Conservation (phyloP, 2,113 vertebrate species). For the Python bivittatus region DNA sequence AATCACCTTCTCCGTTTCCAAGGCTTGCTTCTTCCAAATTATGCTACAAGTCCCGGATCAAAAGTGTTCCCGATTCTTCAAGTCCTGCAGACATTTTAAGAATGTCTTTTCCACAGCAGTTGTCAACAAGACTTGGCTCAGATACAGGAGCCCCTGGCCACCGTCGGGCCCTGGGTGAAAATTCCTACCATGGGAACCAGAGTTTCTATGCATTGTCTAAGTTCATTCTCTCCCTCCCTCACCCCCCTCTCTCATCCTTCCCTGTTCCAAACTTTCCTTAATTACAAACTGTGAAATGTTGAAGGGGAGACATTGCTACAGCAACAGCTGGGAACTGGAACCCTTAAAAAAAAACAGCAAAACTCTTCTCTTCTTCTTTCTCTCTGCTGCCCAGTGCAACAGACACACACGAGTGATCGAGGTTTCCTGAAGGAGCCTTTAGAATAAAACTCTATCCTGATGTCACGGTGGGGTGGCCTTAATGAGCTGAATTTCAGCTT, state of each 20-base stretch:
- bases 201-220: background rate
- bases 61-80: background rate
- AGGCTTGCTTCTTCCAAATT: background rate
- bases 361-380: background rate
- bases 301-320: background rate
- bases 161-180: background rate
- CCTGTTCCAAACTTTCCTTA: conserved; percentile 8
- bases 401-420: background rate
- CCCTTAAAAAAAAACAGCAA: background rate
- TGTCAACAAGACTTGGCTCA: background rate
- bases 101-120: background rate
- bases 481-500: background rate
- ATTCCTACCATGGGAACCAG: background rate
- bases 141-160: background rate
- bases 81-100: background rate
- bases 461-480: background rate
- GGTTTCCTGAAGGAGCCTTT: background rate
- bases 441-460: background rate
- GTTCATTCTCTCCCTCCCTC: background rate
- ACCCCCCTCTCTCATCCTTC: background rate
- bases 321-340: conserved; percentile 9
- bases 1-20: background rate
- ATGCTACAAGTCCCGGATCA: background rate
- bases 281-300: conserved; percentile 28
- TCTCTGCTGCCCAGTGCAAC: background rate